Percentiles rank a stretch among this genome's conserved stretches.
phyloP scores from a whole-genome alignment of 2,888 invertebrate species.

The Biston betularia region DNA sequence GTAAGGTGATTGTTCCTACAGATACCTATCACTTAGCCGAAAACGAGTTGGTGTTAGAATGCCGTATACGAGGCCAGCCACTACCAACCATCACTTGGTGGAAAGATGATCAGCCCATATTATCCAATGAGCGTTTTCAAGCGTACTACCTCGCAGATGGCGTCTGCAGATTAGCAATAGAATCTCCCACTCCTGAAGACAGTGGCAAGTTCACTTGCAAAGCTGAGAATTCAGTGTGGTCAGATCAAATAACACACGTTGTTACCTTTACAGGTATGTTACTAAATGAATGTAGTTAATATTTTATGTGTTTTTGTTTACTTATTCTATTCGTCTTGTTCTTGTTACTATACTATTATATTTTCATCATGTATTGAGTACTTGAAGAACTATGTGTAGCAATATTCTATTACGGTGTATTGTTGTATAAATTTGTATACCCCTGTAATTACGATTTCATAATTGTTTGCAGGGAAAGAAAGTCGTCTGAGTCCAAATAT shows the following conservation, averaged over 20 bases:
- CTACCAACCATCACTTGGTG: constrained; percentile 91
- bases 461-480: constrained; percentile 62
- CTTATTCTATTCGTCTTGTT: too few species aligned
- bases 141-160: constrained; percentile 91
- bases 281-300: not conserved
- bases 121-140: constrained; percentile 85
- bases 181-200: constrained; percentile 88
- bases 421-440: too few species aligned
- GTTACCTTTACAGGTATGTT: constrained; percentile 88
- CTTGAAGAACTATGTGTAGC: too few species aligned
- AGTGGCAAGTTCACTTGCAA: constrained; percentile 91
- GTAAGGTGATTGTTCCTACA: constrained; percentile 56
- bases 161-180: constrained; percentile 89
- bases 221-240: constrained; percentile 90
- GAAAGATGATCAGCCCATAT: constrained; percentile 88
- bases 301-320: too few species aligned
- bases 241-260: constrained; percentile 91
- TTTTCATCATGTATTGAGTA: too few species aligned
- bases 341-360: too few species aligned
- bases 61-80: constrained; percentile 91
- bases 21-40: constrained; percentile 90
- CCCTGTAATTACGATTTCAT: constrained; percentile 4
- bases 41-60: constrained; percentile 92
- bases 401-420: too few species aligned
- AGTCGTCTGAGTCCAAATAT: constrained; percentile 65